These are phyloP conservation scores for Phrynocephalus versicolor DNA, from an alignment of 2,113 vertebrate species.

Conservation along the genomic window DNA sequence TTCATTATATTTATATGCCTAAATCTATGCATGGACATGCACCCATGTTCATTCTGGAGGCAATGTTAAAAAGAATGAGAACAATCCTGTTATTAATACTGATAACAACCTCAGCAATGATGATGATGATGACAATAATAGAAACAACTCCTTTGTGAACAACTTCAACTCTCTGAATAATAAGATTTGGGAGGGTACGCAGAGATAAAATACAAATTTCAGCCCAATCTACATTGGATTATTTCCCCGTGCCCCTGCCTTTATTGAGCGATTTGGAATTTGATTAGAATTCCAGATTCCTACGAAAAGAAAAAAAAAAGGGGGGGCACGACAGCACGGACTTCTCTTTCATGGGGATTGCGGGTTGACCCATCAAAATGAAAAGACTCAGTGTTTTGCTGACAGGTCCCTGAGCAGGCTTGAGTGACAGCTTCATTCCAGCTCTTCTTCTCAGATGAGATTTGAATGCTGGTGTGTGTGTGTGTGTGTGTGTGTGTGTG, in stretches of 20 bases:
- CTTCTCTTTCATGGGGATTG: slow-evolving; percentile 84
- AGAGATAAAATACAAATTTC: slow-evolving; percentile 81
- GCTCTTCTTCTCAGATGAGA: slow-evolving; percentile 82
- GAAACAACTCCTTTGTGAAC: slow-evolving; percentile 62
- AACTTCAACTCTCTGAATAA: slow-evolving; percentile 73
- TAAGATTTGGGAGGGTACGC: slow-evolving; percentile 29
- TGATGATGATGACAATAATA: slow-evolving; percentile 21
- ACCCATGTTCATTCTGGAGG: no score
- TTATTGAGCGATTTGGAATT: slow-evolving; percentile 84
- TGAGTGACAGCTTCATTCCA: slow-evolving; percentile 90
- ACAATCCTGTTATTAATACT: no score
- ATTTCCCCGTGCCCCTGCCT: slow-evolving; percentile 78
- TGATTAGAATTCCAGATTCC: slow-evolving; percentile 88
- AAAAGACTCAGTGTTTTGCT: slow-evolving; percentile 84
- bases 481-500: no score
- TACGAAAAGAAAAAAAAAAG: slow-evolving; percentile 80
- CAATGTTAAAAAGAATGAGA: no score
- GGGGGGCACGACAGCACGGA: slow-evolving; percentile 69
- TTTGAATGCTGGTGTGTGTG: slow-evolving; percentile 68
- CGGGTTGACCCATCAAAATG: slow-evolving; percentile 86
- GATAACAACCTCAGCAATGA: background rate
- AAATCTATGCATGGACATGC: no score
- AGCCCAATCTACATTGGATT: slow-evolving; percentile 78
- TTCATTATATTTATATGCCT: no score
- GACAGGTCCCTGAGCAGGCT: slow-evolving; percentile 82